Evolutionary conservation across 2,113 vertebrate genomes (phyloP).

Genomic region (Gnathonemus longibarbis): DNA sequence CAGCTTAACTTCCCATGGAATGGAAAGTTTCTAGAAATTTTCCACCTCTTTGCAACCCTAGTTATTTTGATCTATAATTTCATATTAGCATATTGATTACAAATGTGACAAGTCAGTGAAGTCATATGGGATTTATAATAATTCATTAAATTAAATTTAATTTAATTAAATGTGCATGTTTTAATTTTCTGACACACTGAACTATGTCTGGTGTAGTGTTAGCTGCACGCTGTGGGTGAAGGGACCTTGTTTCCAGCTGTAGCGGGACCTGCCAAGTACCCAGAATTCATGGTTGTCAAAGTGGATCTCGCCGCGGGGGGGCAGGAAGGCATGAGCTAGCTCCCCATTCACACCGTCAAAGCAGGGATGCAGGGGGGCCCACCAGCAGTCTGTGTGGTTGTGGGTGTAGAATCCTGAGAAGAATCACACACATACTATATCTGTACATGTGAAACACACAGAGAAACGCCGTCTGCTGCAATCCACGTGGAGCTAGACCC

Average conservation of each 20-base stretch:
- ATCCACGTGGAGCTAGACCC: background rate
- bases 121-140: background rate
- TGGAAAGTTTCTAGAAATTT: background rate
- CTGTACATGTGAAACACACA: background rate
- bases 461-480: background rate
- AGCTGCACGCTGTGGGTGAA: too few species aligned
- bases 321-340: slow-evolving; percentile 73
- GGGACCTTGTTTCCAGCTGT: slow-evolving; percentile 75
- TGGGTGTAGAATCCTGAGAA: slow-evolving; percentile 69
- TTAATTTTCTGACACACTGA: background rate
- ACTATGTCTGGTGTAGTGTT: background rate
- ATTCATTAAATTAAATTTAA: background rate
- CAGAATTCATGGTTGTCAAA: slow-evolving; percentile 78
- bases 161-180: background rate
- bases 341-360: slow-evolving; percentile 74
- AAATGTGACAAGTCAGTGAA: background rate
- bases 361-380: slow-evolving; percentile 68
- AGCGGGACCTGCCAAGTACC: slow-evolving; percentile 71
- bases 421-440: background rate
- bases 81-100: background rate
- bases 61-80: background rate
- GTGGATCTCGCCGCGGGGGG: slow-evolving; percentile 70
- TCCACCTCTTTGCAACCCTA: background rate
- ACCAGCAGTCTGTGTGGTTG: slow-evolving; percentile 73
- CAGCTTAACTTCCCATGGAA: background rate